Percentiles rank a stretch among this genome's conserved stretches.
Conservation (phyloP, 2,888 invertebrate species). For the Eugnorisma glareosa region DNA sequence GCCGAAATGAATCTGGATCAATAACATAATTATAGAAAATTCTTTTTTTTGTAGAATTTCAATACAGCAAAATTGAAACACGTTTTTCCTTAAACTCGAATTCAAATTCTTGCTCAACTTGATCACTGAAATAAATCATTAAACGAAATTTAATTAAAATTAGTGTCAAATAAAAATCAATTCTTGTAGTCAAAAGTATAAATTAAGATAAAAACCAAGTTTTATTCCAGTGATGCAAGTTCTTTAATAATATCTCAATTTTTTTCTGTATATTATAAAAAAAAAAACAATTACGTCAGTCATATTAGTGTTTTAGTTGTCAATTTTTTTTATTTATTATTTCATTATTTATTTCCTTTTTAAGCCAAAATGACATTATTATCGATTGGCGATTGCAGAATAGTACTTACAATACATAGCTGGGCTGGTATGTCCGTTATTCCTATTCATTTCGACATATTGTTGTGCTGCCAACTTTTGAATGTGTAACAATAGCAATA, state of each 20-base stretch:
- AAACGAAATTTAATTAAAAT: conserved; percentile 50
- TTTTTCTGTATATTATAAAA: conserved; percentile 52
- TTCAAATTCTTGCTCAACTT: conserved; percentile 38
- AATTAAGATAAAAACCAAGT: conserved; percentile 38
- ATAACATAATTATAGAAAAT: background rate
- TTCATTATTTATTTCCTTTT: conserved; percentile 65
- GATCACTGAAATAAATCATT: conserved; percentile 59
- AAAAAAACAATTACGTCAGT: conserved; percentile 60
- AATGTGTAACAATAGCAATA: conserved; percentile 21
- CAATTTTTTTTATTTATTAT: conserved; percentile 60
- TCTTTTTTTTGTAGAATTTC: background rate
- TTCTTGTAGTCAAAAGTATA: conserved; percentile 63
- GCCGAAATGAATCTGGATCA: background rate
- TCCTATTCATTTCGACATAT: conserved; percentile 55
- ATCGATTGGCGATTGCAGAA: conserved; percentile 65
- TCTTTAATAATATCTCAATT: conserved; percentile 41
- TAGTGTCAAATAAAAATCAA: conserved; percentile 62
- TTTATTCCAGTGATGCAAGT: conserved; percentile 64
- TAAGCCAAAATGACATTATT: conserved; percentile 61
- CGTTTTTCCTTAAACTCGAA: conserved; percentile 43
- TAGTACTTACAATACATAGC: conserved; percentile 67
- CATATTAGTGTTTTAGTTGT: conserved; percentile 63
- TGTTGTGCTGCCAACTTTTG: conserved; percentile 55
- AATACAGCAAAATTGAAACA: conserved; percentile 29
- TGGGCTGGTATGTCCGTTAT: conserved; percentile 41